Evolutionary conservation across 2,797 vertebrate species (phyloP).

Genomic region (Carduelis carduelis): DNA sequence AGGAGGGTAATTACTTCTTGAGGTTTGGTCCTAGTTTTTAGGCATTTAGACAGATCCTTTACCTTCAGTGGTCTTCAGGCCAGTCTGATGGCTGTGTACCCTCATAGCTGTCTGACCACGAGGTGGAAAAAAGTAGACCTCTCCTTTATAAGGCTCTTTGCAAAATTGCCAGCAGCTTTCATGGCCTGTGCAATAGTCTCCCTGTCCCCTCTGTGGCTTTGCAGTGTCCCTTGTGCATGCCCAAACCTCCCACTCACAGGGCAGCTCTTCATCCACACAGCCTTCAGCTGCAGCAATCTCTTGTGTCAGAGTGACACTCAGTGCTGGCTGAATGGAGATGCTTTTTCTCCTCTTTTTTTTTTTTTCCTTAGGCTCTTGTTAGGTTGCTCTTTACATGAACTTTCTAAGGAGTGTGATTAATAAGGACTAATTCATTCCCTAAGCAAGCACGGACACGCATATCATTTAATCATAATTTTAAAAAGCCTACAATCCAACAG

Average conservation of each 20-base stretch:
- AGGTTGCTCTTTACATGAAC: not conserved
- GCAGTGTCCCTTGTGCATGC: not conserved
- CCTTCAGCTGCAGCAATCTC: not conserved
- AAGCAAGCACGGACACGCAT: not conserved
- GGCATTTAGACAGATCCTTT: not conserved
- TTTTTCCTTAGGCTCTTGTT: not conserved
- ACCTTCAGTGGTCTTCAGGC: not conserved
- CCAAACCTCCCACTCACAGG: not conserved
- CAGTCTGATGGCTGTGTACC: not conserved
- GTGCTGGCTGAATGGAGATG: not conserved
- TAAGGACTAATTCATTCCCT: not conserved
- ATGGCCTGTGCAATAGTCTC: not conserved
- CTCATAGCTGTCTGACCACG: not conserved
- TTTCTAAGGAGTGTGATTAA: not conserved
- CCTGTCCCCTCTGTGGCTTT: not conserved
- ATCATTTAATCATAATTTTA: not conserved
- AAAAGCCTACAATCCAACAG: not conserved
- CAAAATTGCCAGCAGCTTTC: not conserved
- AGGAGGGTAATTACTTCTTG: not conserved
- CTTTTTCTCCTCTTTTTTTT: not conserved
- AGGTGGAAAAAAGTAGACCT: not conserved
- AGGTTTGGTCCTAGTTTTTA: not conserved
- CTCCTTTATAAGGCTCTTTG: not conserved
- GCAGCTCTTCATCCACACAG: not conserved
- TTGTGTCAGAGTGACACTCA: not conserved